Conservation (phyloP, 1,140 invertebrate species). For the Drosophila nasuta region DNA sequence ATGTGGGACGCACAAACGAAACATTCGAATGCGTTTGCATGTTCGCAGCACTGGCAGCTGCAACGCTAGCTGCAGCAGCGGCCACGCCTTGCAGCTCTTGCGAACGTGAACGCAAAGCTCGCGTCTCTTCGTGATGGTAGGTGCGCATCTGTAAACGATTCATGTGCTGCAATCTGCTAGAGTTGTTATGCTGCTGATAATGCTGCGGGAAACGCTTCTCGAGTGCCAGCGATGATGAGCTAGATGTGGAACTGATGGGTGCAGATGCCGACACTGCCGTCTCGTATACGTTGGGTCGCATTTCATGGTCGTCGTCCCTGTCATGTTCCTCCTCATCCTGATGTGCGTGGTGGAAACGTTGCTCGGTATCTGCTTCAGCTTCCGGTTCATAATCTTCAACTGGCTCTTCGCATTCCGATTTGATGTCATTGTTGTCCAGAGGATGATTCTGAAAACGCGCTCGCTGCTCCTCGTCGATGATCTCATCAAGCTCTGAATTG, state of each 20-base stretch:
- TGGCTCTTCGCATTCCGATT: constrained; percentile 78
- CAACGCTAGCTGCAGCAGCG: constrained; percentile 16
- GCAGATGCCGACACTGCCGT: constrained; percentile 21
- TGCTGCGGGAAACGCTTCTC: constrained; percentile 65
- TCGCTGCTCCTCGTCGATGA: constrained; percentile 71
- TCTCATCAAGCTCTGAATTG: constrained; percentile 73
- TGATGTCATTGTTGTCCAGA: constrained; percentile 76
- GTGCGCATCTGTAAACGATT: constrained; percentile 66
- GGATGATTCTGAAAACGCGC: constrained; percentile 53
- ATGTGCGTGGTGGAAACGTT: constrained; percentile 25
- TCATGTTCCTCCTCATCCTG: constrained; percentile 49
- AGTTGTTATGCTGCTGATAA: constrained; percentile 35
- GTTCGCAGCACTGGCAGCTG: constrained; percentile 10
- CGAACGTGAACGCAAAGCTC: constrained; percentile 62
- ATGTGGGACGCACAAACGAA: constrained; percentile 78
- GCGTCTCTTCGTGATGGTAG: constrained; percentile 71
- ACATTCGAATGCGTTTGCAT: constrained; percentile 64
- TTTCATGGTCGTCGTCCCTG: constrained; percentile 52
- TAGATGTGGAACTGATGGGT: constrained; percentile 54
- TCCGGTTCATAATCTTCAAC: constrained; percentile 68
- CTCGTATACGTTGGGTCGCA: constrained; percentile 40
- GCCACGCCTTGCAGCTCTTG: constrained; percentile 55
- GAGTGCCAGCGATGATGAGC: constrained; percentile 8
- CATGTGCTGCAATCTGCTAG: constrained; percentile 44
- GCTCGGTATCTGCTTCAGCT: constrained; percentile 48